These are phyloP conservation scores for Aleiodes testaceus DNA, from an alignment of 2,888 invertebrate species.

Conservation along the genomic window DNA sequence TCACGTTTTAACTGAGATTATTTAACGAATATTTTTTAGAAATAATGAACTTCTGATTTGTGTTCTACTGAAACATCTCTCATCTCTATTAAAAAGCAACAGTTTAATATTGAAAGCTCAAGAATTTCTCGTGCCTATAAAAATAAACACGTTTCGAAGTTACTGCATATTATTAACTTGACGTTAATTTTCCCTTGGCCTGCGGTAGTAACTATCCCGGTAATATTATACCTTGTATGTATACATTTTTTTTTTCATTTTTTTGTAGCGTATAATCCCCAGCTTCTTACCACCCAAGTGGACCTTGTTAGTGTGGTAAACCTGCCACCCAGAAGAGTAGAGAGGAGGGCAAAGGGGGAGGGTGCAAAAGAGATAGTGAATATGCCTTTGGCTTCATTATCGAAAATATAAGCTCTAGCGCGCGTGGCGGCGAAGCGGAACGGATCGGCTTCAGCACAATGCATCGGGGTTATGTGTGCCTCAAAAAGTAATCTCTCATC, in stretches of 20 bases:
- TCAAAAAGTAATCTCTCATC: slow-evolving; percentile 1
- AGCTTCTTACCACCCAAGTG: slow-evolving; percentile 66
- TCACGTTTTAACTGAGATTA: slow-evolving; percentile 2
- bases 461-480: slow-evolving; percentile 11
- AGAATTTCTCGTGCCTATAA: neutral
- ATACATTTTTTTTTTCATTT: slow-evolving; percentile 1
- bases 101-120: neutral
- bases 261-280: neutral
- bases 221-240: slow-evolving; percentile 31
- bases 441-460: slow-evolving; percentile 41
- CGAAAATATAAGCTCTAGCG: slow-evolving; percentile 55
- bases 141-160: slow-evolving; percentile 2
- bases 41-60: too few species aligned
- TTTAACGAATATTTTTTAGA: too few species aligned
- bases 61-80: too few species aligned
- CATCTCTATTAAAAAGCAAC: neutral
- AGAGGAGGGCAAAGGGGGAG: slow-evolving; percentile 26
- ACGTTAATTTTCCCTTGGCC: slow-evolving; percentile 28
- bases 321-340: slow-evolving; percentile 59
- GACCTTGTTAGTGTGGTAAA: slow-evolving; percentile 68
- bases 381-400: slow-evolving; percentile 60
- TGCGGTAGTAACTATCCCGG: slow-evolving; percentile 29
- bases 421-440: slow-evolving; percentile 44
- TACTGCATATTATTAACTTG: slow-evolving; percentile 22
- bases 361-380: slow-evolving; percentile 25